These are phyloP conservation scores for Thripadectes ignobilis DNA, from an alignment of 2,797 vertebrate species.

Conservation along the genomic window DNA sequence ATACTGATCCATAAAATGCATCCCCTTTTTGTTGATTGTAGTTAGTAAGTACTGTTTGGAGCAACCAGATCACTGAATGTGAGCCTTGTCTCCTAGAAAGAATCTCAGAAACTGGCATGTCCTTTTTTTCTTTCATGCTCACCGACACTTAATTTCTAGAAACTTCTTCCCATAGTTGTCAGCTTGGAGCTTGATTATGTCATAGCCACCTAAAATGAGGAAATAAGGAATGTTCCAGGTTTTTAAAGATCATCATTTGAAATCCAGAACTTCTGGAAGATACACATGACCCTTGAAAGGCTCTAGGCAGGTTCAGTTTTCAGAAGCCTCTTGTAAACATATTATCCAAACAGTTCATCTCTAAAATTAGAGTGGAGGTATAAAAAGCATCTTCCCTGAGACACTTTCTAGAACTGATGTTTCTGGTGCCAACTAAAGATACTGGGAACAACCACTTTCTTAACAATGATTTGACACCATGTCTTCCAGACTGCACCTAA, in stretches of 20 bases:
- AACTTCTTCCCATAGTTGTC: neutral
- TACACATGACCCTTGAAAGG: neutral
- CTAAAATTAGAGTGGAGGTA: constrained; percentile 37
- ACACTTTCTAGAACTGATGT: constrained; percentile 30
- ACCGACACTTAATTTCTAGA: neutral
- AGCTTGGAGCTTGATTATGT: neutral
- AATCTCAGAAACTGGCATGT: neutral
- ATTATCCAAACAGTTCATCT: neutral
- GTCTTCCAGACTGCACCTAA: neutral
- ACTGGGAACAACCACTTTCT: constrained; percentile 9
- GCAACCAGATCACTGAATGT: neutral
- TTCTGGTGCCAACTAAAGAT: neutral
- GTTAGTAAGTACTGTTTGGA: neutral
- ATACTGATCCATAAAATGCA: neutral
- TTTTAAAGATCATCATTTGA: neutral
- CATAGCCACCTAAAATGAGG: neutral
- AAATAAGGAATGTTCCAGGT: neutral
- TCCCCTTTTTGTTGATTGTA: neutral
- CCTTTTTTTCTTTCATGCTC: neutral
- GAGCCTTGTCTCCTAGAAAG: neutral
- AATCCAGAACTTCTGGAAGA: neutral
- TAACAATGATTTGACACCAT: neutral
- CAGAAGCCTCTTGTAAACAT: neutral
- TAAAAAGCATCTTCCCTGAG: constrained; percentile 16
- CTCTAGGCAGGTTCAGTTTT: neutral